phyloP scores from a whole-genome alignment of 2,113 vertebrate genomes.

The Cinclus cinclus region DNA sequence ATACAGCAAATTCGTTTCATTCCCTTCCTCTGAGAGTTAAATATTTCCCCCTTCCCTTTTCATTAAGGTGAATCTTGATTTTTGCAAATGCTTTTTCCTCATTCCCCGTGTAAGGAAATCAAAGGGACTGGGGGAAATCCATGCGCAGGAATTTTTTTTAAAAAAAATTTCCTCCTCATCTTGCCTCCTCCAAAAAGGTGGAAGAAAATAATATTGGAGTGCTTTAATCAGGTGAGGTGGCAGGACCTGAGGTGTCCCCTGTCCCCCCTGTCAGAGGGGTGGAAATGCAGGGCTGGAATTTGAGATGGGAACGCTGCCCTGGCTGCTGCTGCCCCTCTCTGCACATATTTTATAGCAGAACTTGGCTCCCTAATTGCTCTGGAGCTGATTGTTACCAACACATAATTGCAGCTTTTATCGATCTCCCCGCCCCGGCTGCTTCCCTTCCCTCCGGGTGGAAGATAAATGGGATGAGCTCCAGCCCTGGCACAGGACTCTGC shows the following conservation, averaged over 20 bases:
- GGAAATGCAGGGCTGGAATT: background rate
- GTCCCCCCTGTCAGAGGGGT: rapidly evolving
- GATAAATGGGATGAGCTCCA: background rate
- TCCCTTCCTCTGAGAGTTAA: background rate
- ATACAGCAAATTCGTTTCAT: background rate
- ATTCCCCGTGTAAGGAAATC: background rate
- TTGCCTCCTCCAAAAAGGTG: background rate
- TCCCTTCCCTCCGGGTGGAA: background rate
- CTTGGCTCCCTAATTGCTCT: background rate
- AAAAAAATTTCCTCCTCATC: background rate
- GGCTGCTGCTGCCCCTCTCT: background rate
- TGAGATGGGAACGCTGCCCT: background rate
- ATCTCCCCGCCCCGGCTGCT: background rate
- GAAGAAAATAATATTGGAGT: rapidly evolving
- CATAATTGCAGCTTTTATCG: background rate
- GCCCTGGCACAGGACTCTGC: background rate
- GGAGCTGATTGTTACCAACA: constrained; percentile 2
- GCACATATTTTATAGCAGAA: background rate
- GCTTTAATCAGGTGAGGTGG: background rate
- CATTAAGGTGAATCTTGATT: background rate
- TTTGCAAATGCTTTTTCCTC: background rate
- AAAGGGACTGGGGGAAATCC: background rate
- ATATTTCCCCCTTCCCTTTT: background rate
- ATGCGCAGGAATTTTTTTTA: no score
- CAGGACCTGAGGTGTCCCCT: background rate